Base-by-base conservation (phyloP, 2,797 vertebrate species). In the Alosa sapidissima region DNA sequence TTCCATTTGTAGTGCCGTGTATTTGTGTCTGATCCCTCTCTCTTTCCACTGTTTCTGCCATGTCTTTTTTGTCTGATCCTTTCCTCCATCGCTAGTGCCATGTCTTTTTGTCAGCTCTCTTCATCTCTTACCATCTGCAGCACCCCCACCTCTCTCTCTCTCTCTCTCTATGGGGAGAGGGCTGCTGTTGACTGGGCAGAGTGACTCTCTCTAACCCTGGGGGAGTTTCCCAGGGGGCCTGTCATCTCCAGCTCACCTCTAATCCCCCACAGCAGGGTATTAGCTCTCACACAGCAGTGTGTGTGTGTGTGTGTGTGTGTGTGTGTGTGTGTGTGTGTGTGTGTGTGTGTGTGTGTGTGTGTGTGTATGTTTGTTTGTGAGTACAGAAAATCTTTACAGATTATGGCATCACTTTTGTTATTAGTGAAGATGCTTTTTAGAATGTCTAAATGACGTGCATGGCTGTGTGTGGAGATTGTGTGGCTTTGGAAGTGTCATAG, bases 241-340 rank as follows among this genome's bases (percentile, higher is more conserved):
- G 86, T 91, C 89, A 91, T 87, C 89, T 87, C 86, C 89, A 88
- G 88, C 88, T 91, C 88, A 82, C 5, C 88, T 87, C 82, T 93
- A 92, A 91, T 93, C 88, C 89, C 86, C 86, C 52, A 75, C 89
- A 91, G 91, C 88, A 90, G 86, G 88, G 88, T 88, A 88, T 93
- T 92, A 91, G 88, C 89, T 85, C 89, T 87, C 89, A 91, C 87
- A 89, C 83, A 92, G 33, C 33, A 10, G 88, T 49, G 47, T 78
- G 51, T 21, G 75, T 84, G 88, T 90, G 84, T 82, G 82, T 85
- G 83, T 81, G 33, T 87, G 60, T 82, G 49, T 48, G 84, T 49
- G 84, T 45, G 84, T n/a, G n/a, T n/a, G n/a, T n/a, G n/a, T n/a
- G n/a, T 41, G 49, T 19, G 28, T n/a, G 47, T 19, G 16, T 51